These are phyloP conservation scores for Sterrhoptilus dennistouni DNA, from an alignment of 2,113 vertebrate genomes.

Conservation along the genomic window DNA sequence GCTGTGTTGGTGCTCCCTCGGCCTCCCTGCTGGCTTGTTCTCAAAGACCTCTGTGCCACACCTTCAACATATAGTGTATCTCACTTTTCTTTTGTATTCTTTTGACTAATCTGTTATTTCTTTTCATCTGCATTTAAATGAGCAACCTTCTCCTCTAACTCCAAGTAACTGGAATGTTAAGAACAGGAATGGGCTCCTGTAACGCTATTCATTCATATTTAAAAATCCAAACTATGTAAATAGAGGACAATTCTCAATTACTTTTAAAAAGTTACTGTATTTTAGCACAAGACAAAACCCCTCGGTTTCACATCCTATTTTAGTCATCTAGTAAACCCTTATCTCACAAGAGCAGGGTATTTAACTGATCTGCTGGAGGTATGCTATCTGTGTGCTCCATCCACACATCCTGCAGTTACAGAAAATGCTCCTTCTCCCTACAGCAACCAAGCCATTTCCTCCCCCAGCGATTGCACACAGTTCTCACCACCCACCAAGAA, in stretches of 20 bases:
- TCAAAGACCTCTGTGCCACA: not conserved
- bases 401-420: constrained; percentile 59
- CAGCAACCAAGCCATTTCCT: constrained; percentile 39
- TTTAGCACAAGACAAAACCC: not conserved
- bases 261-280: not conserved
- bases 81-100: not conserved
- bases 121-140: not conserved
- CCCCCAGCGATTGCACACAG: not conserved
- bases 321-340: constrained; percentile 32
- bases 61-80: not conserved
- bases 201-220: not conserved
- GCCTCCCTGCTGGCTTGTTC: not conserved
- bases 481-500: constrained; percentile 45
- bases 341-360: not conserved
- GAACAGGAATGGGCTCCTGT: not conserved
- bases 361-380: not conserved
- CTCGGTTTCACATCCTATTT: constrained; percentile 51
- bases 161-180: not conserved
- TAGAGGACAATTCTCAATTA: not conserved
- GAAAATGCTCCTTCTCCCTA: constrained; percentile 2
- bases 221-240: not conserved
- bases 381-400: not conserved
- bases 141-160: not conserved
- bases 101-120: not conserved
- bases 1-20: not conserved